Conservation (phyloP, 2,797 vertebrate species). For the Smutsia temminckii region DNA sequence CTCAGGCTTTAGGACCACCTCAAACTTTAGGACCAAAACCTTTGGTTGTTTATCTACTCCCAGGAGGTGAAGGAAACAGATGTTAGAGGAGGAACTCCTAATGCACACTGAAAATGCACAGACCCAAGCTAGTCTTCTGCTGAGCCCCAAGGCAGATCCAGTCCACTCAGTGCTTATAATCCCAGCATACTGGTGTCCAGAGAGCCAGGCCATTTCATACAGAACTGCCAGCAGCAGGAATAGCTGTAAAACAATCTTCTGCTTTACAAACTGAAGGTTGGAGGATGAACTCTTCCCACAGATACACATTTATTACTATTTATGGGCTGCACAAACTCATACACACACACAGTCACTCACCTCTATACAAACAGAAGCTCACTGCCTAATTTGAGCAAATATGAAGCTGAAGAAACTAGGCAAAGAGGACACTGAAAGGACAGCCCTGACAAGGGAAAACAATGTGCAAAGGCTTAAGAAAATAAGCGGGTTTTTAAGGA, state of each 20-base stretch:
- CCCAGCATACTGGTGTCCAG: neutral
- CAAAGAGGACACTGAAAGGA: slow-evolving; percentile 57
- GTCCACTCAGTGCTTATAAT: neutral
- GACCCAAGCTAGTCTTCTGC: neutral
- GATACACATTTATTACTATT: slow-evolving; percentile 69
- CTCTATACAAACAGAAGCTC: slow-evolving; percentile 66
- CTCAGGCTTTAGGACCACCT: neutral
- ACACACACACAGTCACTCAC: slow-evolving; percentile 50
- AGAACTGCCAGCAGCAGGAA: slow-evolving; percentile 50
- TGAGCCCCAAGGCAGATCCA: neutral
- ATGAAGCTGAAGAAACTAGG: slow-evolving; percentile 56
- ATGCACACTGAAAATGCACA: neutral
- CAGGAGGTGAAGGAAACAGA: slow-evolving; percentile 10
- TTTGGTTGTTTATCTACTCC: slow-evolving; percentile 18
- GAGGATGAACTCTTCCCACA: slow-evolving; percentile 55
- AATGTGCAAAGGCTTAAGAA: slow-evolving; percentile 47
- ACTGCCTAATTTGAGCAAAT: slow-evolving; percentile 64
- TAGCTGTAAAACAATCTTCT: slow-evolving; percentile 50
- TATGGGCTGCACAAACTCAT: slow-evolving; percentile 46
- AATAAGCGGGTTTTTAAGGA: slow-evolving; percentile 58
- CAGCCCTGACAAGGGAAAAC: slow-evolving; percentile 46
- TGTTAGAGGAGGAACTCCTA: neutral
- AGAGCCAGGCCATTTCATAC: neutral
- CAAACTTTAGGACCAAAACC: neutral
- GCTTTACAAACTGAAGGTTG: slow-evolving; percentile 56